A percentile compares a stretch with the other conserved stretches of the same genome.
Conservation (phyloP, 2,888 invertebrate genomes). For the Drosophila recens region DNA sequence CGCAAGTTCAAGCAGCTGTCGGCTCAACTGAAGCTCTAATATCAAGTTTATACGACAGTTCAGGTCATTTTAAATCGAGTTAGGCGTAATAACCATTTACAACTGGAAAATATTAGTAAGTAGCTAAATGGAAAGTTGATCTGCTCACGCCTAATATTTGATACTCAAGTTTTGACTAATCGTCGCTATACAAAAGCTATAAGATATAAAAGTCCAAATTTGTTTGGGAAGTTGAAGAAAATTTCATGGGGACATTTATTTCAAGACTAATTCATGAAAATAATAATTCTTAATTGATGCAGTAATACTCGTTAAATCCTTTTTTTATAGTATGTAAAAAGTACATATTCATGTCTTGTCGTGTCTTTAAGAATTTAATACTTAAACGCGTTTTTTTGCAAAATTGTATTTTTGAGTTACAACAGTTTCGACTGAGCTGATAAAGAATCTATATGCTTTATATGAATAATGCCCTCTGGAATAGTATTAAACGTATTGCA, state of each 20-base stretch:
- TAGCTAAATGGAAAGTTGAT: neutral
- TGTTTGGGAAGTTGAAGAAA: neutral
- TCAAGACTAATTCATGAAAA: neutral
- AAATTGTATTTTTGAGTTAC: too few species aligned
- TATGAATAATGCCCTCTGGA: too few species aligned
- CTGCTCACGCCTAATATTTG: neutral
- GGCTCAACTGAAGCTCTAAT: constrained; percentile 1
- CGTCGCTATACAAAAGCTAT: neutral
- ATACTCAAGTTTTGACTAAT: neutral
- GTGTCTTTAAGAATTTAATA: neutral
- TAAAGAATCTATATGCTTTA: neutral
- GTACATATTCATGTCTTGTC: neutral
- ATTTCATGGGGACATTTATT: neutral
- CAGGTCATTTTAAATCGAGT: neutral
- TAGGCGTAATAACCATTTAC: too few species aligned
- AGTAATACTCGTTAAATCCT: neutral
- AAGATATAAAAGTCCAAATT: neutral
- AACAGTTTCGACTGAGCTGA: neutral
- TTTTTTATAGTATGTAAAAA: neutral
- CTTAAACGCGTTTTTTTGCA: too few species aligned
- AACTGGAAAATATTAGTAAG: neutral
- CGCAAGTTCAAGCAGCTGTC: constrained; percentile 25
- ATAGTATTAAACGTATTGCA: neutral
- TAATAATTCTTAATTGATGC: neutral
- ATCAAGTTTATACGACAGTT: neutral